Evolutionary conservation across 2,113 vertebrate genomes (phyloP).

Genomic region (Carollia perspicillata): DNA sequence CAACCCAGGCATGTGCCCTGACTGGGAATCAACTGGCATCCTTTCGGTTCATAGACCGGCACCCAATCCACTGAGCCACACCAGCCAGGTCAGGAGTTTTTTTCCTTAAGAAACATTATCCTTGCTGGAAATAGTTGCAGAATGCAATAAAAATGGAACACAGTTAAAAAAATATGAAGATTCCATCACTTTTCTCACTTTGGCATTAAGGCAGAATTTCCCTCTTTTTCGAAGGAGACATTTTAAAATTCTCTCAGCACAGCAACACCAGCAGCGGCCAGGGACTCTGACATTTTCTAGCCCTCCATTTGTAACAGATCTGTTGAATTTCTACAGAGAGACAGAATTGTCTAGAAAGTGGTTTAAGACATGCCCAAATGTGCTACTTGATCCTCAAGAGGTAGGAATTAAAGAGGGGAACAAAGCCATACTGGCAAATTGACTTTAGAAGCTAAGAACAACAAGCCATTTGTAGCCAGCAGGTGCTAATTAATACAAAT

Average conservation of each 20-base stretch:
- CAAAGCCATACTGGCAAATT: not conserved
- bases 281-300: not conserved
- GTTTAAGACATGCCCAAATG: not conserved
- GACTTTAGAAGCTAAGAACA: conserved; percentile 44
- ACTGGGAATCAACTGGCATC: too few species aligned
- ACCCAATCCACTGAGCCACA: too few species aligned
- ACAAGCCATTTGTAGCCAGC: conserved; percentile 25
- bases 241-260: conserved; percentile 34
- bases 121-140: conserved; percentile 58
- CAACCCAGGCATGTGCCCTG: too few species aligned
- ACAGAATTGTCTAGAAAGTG: conserved; percentile 16
- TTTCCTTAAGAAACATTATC: conserved; percentile 42
- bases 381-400: conserved; percentile 47
- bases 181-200: conserved; percentile 18
- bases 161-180: conserved; percentile 27
- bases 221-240: conserved; percentile 15
- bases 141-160: conserved; percentile 59
- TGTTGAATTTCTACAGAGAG: not conserved
- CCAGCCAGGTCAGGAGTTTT: not conserved
- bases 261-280: not conserved
- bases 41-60: too few species aligned
- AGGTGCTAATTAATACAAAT: not conserved
- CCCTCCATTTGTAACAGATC: not conserved
- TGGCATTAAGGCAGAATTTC: conserved; percentile 14
- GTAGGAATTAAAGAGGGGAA: not conserved